Conservation (phyloP, 2,888 invertebrate genomes). For the Aspidapion aeneum region DNA sequence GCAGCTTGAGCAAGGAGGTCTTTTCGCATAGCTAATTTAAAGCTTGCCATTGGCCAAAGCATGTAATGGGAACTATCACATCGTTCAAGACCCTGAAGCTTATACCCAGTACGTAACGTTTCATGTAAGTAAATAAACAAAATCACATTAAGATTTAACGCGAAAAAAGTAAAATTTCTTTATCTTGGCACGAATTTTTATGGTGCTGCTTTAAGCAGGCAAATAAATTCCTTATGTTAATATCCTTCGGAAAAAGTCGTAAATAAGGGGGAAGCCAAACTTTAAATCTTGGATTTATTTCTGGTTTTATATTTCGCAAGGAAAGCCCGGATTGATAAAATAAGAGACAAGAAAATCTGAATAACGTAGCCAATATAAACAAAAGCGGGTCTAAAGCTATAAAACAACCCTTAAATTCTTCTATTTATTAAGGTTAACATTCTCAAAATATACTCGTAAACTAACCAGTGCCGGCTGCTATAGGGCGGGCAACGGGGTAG, state of each 20-base stretch:
- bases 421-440: neutral
- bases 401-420: neutral
- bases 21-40: no score
- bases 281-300: conserved; percentile 24
- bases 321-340: conserved; percentile 2
- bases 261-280: conserved; percentile 24
- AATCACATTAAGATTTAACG: no score
- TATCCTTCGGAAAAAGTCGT: conserved; percentile 24
- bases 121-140: no score
- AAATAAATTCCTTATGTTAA: conserved; percentile 26
- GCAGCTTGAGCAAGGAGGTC: no score
- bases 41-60: no score
- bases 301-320: conserved; percentile 13
- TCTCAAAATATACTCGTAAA: neutral
- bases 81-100: no score
- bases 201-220: neutral
- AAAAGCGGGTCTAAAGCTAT: neutral
- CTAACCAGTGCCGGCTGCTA: no score
- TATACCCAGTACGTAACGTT: no score
- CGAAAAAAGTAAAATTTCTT: neutral
- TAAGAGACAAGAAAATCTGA: conserved; percentile 1
- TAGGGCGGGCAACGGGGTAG: no score
- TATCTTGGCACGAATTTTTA: neutral
- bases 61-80: no score
- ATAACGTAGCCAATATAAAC: conserved; percentile 4